Evolutionary conservation across 2,797 vertebrate genomes (phyloP).

Genomic region (Anguilla pacifica): DNA sequence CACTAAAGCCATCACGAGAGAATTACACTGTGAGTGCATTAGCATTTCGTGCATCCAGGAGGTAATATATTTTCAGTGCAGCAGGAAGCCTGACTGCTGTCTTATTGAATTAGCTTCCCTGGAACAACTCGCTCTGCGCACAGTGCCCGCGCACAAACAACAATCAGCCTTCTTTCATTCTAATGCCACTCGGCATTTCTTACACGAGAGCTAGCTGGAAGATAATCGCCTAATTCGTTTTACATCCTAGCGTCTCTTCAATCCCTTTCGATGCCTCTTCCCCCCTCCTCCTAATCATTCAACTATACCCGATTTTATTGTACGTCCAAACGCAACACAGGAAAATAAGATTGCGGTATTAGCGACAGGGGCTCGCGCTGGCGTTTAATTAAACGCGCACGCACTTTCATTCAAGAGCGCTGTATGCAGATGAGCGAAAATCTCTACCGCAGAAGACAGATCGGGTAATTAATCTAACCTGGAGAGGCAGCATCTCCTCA

Average conservation of each 20-base stretch:
- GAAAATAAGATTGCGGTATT: slow-evolving; percentile 12
- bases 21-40: slow-evolving; percentile 51
- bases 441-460: slow-evolving; percentile 1
- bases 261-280: background rate
- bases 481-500: background rate
- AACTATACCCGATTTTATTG: background rate
- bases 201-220: background rate
- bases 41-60: slow-evolving; percentile 40
- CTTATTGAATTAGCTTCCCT: slow-evolving; percentile 14
- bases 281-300: slow-evolving; percentile 12
- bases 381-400: slow-evolving; percentile 10
- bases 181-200: slow-evolving; percentile 18
- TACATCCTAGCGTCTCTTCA: background rate
- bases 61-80: slow-evolving; percentile 1
- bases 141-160: background rate
- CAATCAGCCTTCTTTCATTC: slow-evolving; percentile 12
- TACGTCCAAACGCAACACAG: background rate
- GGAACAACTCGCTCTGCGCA: background rate
- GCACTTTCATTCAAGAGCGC: background rate
- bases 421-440: slow-evolving; percentile 5
- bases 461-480: slow-evolving; percentile 17
- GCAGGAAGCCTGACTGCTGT: slow-evolving; percentile 10
- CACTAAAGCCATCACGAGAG: slow-evolving; percentile 56
- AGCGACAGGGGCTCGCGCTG: background rate
- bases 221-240: slow-evolving; percentile 18